phyloP scores from a whole-genome alignment of 2,113 vertebrate species.

The Atrichornis clamosus region DNA sequence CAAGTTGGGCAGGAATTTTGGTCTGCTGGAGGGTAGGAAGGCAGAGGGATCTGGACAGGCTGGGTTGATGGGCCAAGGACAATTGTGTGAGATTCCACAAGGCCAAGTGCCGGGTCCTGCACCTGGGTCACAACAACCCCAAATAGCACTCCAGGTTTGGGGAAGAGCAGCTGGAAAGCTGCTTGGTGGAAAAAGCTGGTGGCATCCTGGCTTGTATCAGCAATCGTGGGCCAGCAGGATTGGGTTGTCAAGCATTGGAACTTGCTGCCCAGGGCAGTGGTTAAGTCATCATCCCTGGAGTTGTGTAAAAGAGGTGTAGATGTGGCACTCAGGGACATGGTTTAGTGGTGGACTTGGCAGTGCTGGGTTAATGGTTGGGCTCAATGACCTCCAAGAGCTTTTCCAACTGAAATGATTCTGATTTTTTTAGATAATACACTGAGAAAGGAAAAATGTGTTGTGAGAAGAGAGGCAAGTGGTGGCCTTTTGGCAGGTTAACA shows the following conservation, averaged over 20 bases:
- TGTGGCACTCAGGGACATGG: neutral
- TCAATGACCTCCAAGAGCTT: neutral
- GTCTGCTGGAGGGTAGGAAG: neutral
- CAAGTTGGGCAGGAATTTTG: neutral
- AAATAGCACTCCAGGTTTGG: neutral
- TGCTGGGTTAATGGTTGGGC: neutral
- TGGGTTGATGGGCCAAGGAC: neutral
- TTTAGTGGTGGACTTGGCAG: neutral
- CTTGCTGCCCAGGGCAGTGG: neutral
- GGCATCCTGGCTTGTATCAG: neutral
- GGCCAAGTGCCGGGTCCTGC: neutral
- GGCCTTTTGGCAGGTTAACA: neutral
- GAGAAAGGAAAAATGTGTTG: neutral
- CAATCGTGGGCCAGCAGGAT: neutral
- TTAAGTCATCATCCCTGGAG: neutral
- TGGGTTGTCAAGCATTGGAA: neutral
- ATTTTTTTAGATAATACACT: neutral
- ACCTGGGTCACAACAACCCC: neutral
- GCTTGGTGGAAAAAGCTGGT: neutral
- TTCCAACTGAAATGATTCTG: neutral
- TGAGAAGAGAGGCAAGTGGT: neutral
- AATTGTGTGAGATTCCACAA: neutral
- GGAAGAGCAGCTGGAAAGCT: neutral
- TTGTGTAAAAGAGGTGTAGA: neutral
- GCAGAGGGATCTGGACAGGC: neutral